phyloP scores from a whole-genome alignment of 2,888 invertebrate genomes.

The Hemicrepidius hirtus region DNA sequence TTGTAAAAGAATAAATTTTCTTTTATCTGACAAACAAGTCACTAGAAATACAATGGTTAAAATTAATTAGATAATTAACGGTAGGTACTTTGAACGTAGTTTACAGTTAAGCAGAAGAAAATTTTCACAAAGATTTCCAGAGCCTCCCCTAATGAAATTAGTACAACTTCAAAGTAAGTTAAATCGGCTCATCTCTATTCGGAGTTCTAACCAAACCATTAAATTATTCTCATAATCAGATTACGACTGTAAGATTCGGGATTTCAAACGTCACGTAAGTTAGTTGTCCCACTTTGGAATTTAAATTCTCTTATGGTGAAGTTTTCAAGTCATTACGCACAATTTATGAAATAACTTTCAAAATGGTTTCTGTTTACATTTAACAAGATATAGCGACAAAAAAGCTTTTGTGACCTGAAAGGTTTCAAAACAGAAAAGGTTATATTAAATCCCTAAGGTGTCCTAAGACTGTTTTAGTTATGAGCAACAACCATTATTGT shows the following conservation, averaged over 20 bases:
- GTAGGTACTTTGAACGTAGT: slow-evolving; percentile 3
- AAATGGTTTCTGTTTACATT: too few relatives aligned
- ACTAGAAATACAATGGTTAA: slow-evolving; percentile 1
- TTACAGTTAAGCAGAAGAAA: slow-evolving; percentile 6
- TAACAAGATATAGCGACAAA: too few relatives aligned
- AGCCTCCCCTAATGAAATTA: slow-evolving; percentile 39
- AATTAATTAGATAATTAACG: slow-evolving; percentile 32
- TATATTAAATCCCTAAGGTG: too few relatives aligned
- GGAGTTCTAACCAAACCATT: slow-evolving; percentile 41
- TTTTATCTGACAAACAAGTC: neutral
- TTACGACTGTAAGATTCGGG: slow-evolving; percentile 31
- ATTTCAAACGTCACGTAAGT: slow-evolving; percentile 26
- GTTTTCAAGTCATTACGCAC: neutral
- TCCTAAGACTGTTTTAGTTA: too few relatives aligned
- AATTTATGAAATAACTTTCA: too few relatives aligned
- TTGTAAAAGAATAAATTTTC: slow-evolving; percentile 7
- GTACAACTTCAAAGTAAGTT: slow-evolving; percentile 43
- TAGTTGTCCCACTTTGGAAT: slow-evolving; percentile 12
- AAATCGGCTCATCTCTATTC: slow-evolving; percentile 43
- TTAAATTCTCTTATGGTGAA: slow-evolving; percentile 6
- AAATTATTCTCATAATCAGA: slow-evolving; percentile 44
- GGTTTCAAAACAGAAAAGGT: too few relatives aligned
- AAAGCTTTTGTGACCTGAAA: too few relatives aligned
- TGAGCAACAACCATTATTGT: too few relatives aligned
- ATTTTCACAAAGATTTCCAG: slow-evolving; percentile 17